Evolutionary conservation across 1,140 invertebrate species (phyloP), one percentile per base, ranked within the genome.

Genomic region (Apis cerana): DNA sequence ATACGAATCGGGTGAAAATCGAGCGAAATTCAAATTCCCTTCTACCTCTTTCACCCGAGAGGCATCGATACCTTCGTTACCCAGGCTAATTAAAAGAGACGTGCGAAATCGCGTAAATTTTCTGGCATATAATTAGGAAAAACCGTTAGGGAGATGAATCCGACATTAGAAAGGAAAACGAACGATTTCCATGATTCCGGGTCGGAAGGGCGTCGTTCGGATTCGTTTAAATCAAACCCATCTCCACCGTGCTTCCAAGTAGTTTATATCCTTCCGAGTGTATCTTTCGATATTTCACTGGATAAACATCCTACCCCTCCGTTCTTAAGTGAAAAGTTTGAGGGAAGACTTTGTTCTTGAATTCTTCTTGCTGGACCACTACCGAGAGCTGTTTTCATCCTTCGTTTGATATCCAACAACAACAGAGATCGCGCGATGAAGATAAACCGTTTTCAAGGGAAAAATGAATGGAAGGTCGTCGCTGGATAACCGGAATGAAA

Each of bases 121-220:
- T 88, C 87, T 64, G 68, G 75, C 3, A 7, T 76, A 84, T 88
- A 88, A 88, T 88, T 88, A 88, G 82, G 50, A 74, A 87, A 88
- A 88, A 65, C 59, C 54, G 33, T 5, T 43, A 54, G 65, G 27
- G 71, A 50, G 75, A 74, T 67, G 80, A 59, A 56, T 52, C 50
- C 48, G 76, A 84, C 71, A 85, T 77, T 62, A 58, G n/a, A 64
- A 80, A 74, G 76, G 85, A 69, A 75, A 65, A 84, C 82, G 82
- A 33, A 33, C 75, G 86, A 88, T 87, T 87, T 87, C 64, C 77
- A 88, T 88, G 27, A 27, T 64, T 75, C 50, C 43, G 21, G 15
- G n/a, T 43, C 67, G 27, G 54, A 27, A 33, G 52, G 4, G 5
- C 33, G 33, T 43, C 33, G 33, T 43, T 43, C 1, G 48, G 1